Evolutionary conservation across 2,113 vertebrate genomes (phyloP), one percentile per base, ranked within the genome.

Genomic region (Riparia riparia): DNA sequence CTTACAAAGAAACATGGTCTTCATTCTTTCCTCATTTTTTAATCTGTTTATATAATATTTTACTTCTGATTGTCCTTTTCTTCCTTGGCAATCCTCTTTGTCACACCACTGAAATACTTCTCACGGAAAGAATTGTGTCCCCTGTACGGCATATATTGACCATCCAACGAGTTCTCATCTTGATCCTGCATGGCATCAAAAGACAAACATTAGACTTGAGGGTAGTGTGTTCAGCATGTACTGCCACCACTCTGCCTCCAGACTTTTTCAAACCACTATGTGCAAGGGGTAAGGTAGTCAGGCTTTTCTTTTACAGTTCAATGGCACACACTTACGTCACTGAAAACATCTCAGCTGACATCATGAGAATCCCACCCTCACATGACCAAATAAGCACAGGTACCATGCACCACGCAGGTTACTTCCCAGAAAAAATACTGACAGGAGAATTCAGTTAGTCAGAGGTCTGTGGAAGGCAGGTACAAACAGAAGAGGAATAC

Each of bases 101-200:
- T 99, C 60, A 99, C 96, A 58, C 99, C 99, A 86, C 99, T 99
- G 97, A 99, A 99, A 96, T 99, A 99, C 95, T 99, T 99, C 95
- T 99, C 99, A 93, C 99, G 99, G 97, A 99, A 99, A 89, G 99
- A 99, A 92, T 99, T 99, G 98, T 99, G 99, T 92, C 99, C 99
- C 97, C 98, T 98, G 96, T 99, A 99, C 0, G 97, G 98, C 83
- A 98, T 97, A 96, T 98, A 98, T 32, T 96, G 97, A 15, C 97
- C 96, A 49, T 98, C 99, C 86, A 97, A 89, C 32, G 97, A 97
- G 94, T 97, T 96, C 61, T 93, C 92, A 92, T 99, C 99, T 26
- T 98, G 95, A 89, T 98, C 98, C 99, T 99, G 97, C 37, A 93
- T 5, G 51, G 78, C 82, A 93, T 28, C 60, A 96, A 95, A 97